Conservation (phyloP, 2,888 invertebrate genomes). For the Marasmarcha lunaedactyla region DNA sequence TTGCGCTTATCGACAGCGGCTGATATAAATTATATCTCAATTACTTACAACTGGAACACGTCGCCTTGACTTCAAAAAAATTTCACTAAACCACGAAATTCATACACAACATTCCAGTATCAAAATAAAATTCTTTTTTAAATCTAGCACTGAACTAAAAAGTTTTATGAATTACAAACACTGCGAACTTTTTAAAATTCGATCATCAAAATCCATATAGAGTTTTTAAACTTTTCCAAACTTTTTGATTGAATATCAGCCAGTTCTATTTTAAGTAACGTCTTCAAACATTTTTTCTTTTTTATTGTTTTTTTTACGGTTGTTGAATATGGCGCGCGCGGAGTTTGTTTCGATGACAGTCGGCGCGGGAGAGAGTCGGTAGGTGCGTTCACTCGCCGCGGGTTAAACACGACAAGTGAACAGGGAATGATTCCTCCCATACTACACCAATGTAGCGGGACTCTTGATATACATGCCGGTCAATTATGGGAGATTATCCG, state of each 20-base stretch:
- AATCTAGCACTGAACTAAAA: conserved; percentile 3
- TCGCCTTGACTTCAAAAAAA: conserved; percentile 18
- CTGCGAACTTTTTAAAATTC: conserved; percentile 10
- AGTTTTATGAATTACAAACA: conserved; percentile 16
- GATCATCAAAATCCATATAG: background rate
- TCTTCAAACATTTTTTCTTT: conserved; percentile 31
- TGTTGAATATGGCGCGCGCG: conserved; percentile 20
- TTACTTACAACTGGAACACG: conserved; percentile 19
- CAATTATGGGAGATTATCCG: conserved; percentile 35
- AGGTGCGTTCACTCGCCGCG: conserved; percentile 33
- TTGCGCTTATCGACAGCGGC: background rate
- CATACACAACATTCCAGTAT: background rate
- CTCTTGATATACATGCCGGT: conserved; percentile 19
- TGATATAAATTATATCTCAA: conserved; percentile 11
- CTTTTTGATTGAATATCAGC: conserved; percentile 1
- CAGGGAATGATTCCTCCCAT: conserved; percentile 17
- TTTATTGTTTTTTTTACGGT: conserved; percentile 23
- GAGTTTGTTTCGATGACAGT: conserved; percentile 10
- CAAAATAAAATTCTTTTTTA: conserved; percentile 7
- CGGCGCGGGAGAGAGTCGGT: conserved; percentile 20
- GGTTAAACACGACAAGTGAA: conserved; percentile 42
- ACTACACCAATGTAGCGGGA: background rate
- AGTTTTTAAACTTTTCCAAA: background rate
- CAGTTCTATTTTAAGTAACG: conserved; percentile 25
- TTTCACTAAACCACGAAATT: conserved; percentile 4